Evolutionary conservation across 2,888 invertebrate genomes (phyloP).

Genomic region (Zygaena filipendulae): DNA sequence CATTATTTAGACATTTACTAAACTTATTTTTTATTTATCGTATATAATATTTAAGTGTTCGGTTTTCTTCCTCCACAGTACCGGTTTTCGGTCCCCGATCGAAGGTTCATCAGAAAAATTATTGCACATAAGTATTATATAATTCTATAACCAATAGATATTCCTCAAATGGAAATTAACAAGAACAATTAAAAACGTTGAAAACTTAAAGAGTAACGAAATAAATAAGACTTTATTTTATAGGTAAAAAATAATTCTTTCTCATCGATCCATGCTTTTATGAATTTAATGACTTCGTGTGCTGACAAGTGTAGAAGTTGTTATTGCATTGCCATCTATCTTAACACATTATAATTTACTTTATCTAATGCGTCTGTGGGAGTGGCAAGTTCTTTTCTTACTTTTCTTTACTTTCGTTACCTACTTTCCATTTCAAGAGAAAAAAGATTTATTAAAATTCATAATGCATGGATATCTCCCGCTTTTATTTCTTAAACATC

Average conservation of each 20-base stretch:
- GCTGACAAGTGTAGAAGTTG: no score
- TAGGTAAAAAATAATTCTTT: conserved; percentile 30
- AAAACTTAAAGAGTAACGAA: conserved; percentile 66
- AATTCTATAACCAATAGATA: conserved; percentile 56
- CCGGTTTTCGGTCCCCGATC: conserved; percentile 31
- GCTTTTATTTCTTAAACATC: no score
- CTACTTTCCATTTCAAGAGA: no score
- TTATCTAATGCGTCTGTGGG: no score
- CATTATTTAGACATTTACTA: conserved; percentile 15
- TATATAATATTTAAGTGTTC: no score
- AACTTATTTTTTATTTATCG: no score
- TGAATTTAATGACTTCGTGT: conserved; percentile 18
- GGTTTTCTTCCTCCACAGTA: conserved; percentile 5
- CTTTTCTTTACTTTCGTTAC: no score
- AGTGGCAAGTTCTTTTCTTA: no score
- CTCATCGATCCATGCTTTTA: conserved; percentile 27
- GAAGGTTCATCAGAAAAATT: conserved; percentile 17
- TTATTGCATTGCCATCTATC: no score
- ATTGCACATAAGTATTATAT: conserved; percentile 39
- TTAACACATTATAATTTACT: no score
- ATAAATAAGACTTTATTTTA: conserved; percentile 55
- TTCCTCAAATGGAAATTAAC: conserved; percentile 65
- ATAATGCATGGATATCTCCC: no score
- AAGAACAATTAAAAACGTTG: conserved; percentile 64
- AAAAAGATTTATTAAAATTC: no score